These are phyloP conservation scores for Taeniopygia guttata DNA, from an alignment of 2,797 vertebrate species.

Conservation along the genomic window DNA sequence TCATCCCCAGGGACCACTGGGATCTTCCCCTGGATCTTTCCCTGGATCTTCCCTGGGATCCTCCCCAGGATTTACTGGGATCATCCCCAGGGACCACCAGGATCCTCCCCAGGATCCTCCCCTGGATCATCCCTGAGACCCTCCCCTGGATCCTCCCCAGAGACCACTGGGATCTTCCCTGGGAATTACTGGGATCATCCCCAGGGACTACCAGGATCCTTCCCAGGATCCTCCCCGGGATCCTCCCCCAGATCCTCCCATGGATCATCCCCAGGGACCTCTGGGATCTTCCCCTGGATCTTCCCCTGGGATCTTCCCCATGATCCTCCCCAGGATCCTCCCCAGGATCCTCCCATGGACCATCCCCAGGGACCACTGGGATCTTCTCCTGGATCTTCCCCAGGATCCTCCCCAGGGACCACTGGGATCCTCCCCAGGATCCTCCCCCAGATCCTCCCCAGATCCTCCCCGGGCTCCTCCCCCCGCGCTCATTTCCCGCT, in stretches of 20 bases:
- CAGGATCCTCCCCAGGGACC: too few relatives aligned
- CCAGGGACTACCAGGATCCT: fast-evolving
- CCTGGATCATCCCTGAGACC: too few relatives aligned
- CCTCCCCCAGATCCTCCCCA: too few relatives aligned
- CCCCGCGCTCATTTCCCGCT: fast-evolving
- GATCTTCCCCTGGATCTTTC: too few relatives aligned
- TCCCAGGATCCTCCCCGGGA: not conserved
- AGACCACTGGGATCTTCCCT: too few relatives aligned
- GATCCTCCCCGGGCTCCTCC: not conserved
- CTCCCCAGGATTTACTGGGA: too few relatives aligned
- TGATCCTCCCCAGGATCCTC: not conserved
- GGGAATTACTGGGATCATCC: not conserved
- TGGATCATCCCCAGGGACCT: fast-evolving
- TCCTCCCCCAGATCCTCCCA: too few relatives aligned
- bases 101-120: not conserved
- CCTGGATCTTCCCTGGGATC: too few relatives aligned
- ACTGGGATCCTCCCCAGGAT: not conserved
- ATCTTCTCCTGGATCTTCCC: fast-evolving
- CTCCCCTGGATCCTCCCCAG: too few relatives aligned
- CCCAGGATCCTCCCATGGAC: not conserved
- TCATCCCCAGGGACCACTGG: too few relatives aligned
- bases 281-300: fast-evolving
- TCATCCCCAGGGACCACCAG: not conserved
- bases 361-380: too few relatives aligned
- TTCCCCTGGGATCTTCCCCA: not conserved